Conservation (phyloP, 2,113 vertebrate genomes). For the Isichthys henryi region DNA sequence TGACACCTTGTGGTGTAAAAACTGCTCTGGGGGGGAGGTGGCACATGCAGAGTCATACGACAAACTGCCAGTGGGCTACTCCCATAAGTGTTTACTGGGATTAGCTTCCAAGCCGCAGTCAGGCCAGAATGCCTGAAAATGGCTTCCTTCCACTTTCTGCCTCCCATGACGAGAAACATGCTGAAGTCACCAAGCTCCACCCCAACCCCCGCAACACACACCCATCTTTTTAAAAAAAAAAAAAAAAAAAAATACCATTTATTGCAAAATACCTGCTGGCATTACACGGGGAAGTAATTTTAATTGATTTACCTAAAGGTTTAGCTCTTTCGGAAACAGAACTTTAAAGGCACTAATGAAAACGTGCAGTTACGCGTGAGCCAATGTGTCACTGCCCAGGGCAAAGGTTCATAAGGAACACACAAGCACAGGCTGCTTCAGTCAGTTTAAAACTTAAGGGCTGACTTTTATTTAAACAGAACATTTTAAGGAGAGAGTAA, state of each 20-base stretch:
- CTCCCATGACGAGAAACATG: background rate
- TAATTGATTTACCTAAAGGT: background rate
- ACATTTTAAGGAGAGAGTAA: conserved; percentile 38
- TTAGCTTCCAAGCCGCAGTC: background rate
- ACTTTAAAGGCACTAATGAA: conserved; percentile 5
- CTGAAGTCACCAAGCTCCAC: background rate
- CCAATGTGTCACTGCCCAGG: background rate
- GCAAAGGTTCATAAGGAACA: background rate
- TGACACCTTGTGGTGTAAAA: background rate
- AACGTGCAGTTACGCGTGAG: background rate
- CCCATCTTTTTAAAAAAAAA: background rate
- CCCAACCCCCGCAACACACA: background rate
- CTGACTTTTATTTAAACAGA: conserved; percentile 50
- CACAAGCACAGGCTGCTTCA: background rate
- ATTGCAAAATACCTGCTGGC: background rate
- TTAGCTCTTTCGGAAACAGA: background rate
- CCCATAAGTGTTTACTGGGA: background rate
- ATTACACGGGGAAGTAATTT: background rate
- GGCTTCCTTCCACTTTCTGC: background rate
- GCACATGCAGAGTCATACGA: background rate
- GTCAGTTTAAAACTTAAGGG: conserved; percentile 10
- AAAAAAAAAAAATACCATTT: background rate
- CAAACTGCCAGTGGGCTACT: background rate
- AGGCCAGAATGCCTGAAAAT: background rate
- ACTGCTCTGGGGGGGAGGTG: background rate